Evolutionary conservation across 2,888 invertebrate genomes (phyloP).

Genomic region (Philopedon plagiatum): DNA sequence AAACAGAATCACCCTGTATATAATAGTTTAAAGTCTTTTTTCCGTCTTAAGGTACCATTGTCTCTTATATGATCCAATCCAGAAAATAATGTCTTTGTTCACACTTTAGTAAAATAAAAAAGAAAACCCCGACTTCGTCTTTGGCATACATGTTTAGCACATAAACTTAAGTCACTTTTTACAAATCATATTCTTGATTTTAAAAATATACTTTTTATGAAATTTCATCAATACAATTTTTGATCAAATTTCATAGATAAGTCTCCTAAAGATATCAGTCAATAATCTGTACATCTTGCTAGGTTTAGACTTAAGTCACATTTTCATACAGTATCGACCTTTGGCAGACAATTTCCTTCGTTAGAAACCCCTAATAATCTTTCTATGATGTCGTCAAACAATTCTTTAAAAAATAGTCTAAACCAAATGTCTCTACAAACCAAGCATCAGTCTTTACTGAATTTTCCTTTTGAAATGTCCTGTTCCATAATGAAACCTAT

Average conservation of each 20-base stretch:
- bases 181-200: not conserved
- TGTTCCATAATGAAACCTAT: constrained; percentile 36
- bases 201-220: not conserved
- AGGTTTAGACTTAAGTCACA: not conserved
- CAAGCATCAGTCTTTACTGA: constrained; percentile 8
- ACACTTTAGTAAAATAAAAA: no score
- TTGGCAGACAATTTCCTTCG: no score
- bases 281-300: not conserved
- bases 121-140: not conserved
- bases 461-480: constrained; percentile 27
- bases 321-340: no score
- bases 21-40: no score
- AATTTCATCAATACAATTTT: not conserved
- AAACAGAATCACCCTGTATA: not conserved
- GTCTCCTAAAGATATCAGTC: constrained; percentile 2
- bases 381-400: no score
- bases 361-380: no score
- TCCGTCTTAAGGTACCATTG: no score
- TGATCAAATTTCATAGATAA: not conserved
- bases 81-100: no score
- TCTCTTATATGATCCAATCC: no score
- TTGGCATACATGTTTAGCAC: not conserved
- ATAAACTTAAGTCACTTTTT: not conserved
- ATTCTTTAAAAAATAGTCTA: not conserved
- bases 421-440: not conserved